Evolutionary conservation across 92 coral and sea anemone genomes (phyloP).

Genomic region (Ricordea florida): DNA sequence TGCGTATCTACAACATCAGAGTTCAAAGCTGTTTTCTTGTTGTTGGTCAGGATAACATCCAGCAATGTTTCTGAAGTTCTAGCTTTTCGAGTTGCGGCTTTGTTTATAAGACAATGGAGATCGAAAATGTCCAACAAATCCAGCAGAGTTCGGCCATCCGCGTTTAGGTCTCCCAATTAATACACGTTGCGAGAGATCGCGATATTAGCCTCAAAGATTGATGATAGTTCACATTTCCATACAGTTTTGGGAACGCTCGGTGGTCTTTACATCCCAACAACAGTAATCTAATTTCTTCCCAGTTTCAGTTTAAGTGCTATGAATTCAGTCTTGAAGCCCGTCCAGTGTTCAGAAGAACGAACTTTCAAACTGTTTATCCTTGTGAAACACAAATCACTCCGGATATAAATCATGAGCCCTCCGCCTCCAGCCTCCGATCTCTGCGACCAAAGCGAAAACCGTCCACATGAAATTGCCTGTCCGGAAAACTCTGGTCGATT

Average conservation of each 20-base stretch:
- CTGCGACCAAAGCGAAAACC: slow-evolving; percentile 35
- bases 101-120: background rate
- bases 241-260: background rate
- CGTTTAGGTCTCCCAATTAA: background rate
- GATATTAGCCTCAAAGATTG: background rate
- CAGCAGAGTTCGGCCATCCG: background rate
- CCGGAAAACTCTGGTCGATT: slow-evolving; percentile 37
- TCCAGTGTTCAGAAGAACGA: background rate
- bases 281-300: slow-evolving; percentile 11
- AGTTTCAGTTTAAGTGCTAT: slow-evolving; percentile 6
- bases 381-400: slow-evolving; percentile 19
- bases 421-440: slow-evolving; percentile 39
- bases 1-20: slow-evolving; percentile 58
- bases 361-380: background rate
- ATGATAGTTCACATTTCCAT: background rate
- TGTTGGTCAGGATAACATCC: slow-evolving; percentile 49
- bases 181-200: background rate
- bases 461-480: slow-evolving; percentile 37
- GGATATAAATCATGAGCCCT: slow-evolving; percentile 16
- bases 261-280: slow-evolving; percentile 30
- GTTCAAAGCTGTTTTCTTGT: slow-evolving; percentile 5
- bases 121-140: slow-evolving; percentile 13
- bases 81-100: slow-evolving; percentile 10
- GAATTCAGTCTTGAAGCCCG: background rate
- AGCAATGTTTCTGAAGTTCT: slow-evolving; percentile 16